phyloP scores from a whole-genome alignment of 2,113 vertebrate species.

The Elaphurus davidianus region DNA sequence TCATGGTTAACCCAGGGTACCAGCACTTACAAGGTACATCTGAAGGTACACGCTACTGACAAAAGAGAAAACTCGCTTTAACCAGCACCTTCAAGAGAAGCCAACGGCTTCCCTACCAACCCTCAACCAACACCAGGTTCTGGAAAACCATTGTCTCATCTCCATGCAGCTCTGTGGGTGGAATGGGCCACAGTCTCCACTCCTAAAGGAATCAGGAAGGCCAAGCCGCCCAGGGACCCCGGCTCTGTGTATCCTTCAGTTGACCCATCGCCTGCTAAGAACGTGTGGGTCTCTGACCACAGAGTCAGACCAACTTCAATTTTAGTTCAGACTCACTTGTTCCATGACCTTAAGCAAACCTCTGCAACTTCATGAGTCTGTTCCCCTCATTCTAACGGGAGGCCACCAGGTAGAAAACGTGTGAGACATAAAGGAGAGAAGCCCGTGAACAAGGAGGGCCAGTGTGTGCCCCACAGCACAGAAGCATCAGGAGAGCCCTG shows the following conservation, averaged over 20 bases:
- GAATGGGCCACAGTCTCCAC: not conserved
- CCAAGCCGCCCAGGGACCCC: rapidly evolving
- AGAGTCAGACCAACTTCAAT: not conserved
- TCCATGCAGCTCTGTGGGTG: not conserved
- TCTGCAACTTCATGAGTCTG: not conserved
- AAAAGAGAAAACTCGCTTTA: not conserved
- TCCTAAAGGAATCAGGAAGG: not conserved
- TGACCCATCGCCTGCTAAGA: too few species aligned
- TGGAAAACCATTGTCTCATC: not conserved
- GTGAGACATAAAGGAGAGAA: not conserved
- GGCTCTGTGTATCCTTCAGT: not conserved
- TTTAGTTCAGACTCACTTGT: not conserved
- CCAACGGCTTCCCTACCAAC: not conserved
- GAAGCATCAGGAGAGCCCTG: not conserved
- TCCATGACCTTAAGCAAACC: not conserved
- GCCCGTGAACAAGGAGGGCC: not conserved
- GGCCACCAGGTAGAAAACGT: not conserved
- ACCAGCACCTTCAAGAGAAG: not conserved
- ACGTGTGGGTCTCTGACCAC: not conserved
- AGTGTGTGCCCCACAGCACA: not conserved
- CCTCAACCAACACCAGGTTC: not conserved
- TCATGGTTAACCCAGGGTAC: not conserved
- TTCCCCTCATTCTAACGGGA: not conserved
- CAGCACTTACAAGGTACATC: not conserved
- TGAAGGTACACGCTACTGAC: not conserved